Base-by-base conservation (phyloP, 2,797 vertebrate species). In the Chelon labrosus region DNA sequence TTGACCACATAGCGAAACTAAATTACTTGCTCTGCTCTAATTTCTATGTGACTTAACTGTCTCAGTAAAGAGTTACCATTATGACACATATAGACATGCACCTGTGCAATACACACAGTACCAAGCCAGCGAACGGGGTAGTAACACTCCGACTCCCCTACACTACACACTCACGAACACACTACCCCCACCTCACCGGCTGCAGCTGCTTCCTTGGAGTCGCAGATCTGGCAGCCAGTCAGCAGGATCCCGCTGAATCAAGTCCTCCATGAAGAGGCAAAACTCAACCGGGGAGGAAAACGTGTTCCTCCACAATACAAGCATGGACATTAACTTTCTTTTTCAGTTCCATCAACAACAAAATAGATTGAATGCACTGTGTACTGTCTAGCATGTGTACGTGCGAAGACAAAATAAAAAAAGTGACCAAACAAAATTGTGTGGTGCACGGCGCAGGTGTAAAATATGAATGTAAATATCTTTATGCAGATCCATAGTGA, bases 231-330 rank as follows among this genome's bases (percentile, higher is more conserved):
- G 61, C 81, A 80, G 66, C 75, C 81, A 88, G 75, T 86, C 83
- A 87, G 73, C 73, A 58, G 53, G 37, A 69, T 20, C 38, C 17
- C 2, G 6, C 20, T 9, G 13, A 53, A 67, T 83, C 59, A 86
- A 88, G 79, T 58, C 53, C 20, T 4, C 65, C 19, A 73, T 19
- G 75, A 14, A 9, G 3, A 70, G 19, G 44, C 7, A n/a, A 10
- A 20, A 57, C 38, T 8, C n/a, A 70, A 54, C 13, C 22, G 54
- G 73, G 2, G 2, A 44, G 4, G 16, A 49, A 69, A 0, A 27
- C 0, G 1, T 10, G 1, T 13, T 7, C 54, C 65, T 90, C 77
- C 87, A 89, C 75, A 91, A 86, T 85, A 88, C 90, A 83, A 82
- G 57, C 68, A 57, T 11, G 1, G 10, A 5, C 22, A 13, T 17